phyloP scores from a whole-genome alignment of 2,888 invertebrate genomes.

The Drosophila atroscutellata region DNA sequence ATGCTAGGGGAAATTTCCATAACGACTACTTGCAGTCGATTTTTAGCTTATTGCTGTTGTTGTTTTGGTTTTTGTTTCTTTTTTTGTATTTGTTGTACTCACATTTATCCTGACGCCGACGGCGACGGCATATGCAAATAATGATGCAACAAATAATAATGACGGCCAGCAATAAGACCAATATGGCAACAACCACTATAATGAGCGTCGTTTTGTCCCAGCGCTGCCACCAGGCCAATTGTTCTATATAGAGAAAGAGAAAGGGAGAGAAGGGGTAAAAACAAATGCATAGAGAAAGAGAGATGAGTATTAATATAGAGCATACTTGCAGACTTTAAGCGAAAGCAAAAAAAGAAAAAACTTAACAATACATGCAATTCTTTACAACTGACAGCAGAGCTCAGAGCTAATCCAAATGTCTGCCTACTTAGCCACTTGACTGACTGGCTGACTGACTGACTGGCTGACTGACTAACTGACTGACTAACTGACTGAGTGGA shows the following conservation, averaged over 20 bases:
- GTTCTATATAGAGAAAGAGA: conserved; percentile 86
- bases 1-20: conserved; percentile 39
- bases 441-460: conserved; percentile 27
- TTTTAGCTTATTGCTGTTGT: conserved; percentile 20
- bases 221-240: conserved; percentile 91
- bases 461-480: conserved; percentile 39
- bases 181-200: conserved; percentile 90
- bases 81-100: conserved; percentile 72
- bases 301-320: conserved; percentile 9
- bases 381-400: conserved; percentile 44
- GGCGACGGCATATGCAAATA: conserved; percentile 91
- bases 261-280: conserved; percentile 4
- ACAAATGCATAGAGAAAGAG: background rate
- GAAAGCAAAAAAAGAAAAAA: conserved; percentile 8
- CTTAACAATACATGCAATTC: conserved; percentile 54
- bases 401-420: conserved; percentile 44
- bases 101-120: conserved; percentile 88
- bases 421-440: conserved; percentile 51
- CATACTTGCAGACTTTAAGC: conserved; percentile 30
- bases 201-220: conserved; percentile 92
- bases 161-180: conserved; percentile 89
- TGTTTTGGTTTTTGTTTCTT: conserved; percentile 12
- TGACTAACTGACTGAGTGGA: conserved; percentile 22
- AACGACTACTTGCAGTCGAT: conserved; percentile 27
- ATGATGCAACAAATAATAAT: conserved; percentile 94